phyloP scores from a whole-genome alignment of 2,888 invertebrate species.

The Bhutanitis thaidina region DNA sequence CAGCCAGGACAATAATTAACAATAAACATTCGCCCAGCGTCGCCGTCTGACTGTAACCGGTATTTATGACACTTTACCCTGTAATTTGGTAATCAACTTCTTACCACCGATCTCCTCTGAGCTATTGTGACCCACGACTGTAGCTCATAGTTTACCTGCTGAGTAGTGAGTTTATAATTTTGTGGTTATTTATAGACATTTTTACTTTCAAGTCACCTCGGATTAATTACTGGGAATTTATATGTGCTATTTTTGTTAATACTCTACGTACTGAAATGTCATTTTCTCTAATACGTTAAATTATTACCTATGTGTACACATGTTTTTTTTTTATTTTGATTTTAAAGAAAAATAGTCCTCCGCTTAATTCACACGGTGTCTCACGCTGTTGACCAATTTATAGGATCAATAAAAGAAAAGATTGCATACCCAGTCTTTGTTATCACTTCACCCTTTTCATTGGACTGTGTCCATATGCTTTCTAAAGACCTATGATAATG shows the following conservation, averaged over 20 bases:
- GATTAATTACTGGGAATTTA: constrained; percentile 19
- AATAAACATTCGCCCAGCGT: constrained; percentile 38
- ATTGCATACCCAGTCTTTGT: constrained; percentile 58
- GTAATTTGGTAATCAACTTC: constrained; percentile 69
- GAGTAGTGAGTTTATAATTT: constrained; percentile 63
- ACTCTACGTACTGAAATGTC: no score
- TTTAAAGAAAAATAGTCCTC: constrained; percentile 19
- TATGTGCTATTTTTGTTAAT: neutral
- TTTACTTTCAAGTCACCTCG: constrained; percentile 31
- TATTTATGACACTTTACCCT: constrained; percentile 68
- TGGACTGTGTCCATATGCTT: constrained; percentile 61
- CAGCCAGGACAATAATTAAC: constrained; percentile 42
- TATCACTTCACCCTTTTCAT: constrained; percentile 57
- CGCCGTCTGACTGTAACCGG: constrained; percentile 41
- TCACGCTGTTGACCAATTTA: constrained; percentile 63
- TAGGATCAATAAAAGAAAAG: constrained; percentile 63
- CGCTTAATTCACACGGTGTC: constrained; percentile 66
- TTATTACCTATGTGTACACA: neutral
- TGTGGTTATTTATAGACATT: constrained; percentile 58
- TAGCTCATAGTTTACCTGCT: constrained; percentile 45
- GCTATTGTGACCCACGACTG: constrained; percentile 46
- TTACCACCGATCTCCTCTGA: constrained; percentile 41
- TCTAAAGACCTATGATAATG: constrained; percentile 56
- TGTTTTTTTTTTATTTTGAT: neutral
- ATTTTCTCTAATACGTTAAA: no score